phyloP scores from a whole-genome alignment of 2,113 vertebrate species.

The Neoarius graeffei region DNA sequence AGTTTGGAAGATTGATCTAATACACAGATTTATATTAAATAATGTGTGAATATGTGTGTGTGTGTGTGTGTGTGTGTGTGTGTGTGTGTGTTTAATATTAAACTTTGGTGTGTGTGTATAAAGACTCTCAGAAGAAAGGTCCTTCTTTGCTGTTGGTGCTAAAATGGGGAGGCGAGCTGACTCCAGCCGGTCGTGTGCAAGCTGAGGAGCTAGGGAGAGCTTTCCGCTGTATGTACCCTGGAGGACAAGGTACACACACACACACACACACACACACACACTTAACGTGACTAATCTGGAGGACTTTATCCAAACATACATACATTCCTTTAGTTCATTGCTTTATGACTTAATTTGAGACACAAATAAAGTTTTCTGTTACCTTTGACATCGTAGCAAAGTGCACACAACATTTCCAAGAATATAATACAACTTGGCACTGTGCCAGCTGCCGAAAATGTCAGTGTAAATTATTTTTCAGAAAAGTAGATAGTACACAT shows the following conservation, averaged over 20 bases:
- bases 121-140: conserved; percentile 79
- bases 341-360: not conserved
- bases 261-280: not conserved
- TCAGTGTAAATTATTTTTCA: not conserved
- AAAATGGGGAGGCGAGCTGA: conserved; percentile 96
- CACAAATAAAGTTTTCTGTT: not conserved
- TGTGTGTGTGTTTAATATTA: not conserved
- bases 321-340: not conserved
- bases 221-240: conserved; percentile 98
- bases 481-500: not conserved
- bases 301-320: not conserved
- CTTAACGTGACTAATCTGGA: not conserved
- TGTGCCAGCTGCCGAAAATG: not conserved
- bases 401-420: not conserved
- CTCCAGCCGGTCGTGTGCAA: conserved; percentile 91
- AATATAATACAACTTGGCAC: not conserved
- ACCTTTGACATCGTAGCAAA: conserved; percentile 12
- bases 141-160: conserved; percentile 89
- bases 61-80: not conserved
- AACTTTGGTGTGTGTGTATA: not conserved
- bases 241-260: conserved; percentile 85
- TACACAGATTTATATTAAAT: not conserved
- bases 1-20: not conserved
- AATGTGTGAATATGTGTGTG: not conserved
- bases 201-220: conserved; percentile 94